Conservation (phyloP, 1,140 invertebrate genomes). For the Acyrthosiphon pisum region DNA sequence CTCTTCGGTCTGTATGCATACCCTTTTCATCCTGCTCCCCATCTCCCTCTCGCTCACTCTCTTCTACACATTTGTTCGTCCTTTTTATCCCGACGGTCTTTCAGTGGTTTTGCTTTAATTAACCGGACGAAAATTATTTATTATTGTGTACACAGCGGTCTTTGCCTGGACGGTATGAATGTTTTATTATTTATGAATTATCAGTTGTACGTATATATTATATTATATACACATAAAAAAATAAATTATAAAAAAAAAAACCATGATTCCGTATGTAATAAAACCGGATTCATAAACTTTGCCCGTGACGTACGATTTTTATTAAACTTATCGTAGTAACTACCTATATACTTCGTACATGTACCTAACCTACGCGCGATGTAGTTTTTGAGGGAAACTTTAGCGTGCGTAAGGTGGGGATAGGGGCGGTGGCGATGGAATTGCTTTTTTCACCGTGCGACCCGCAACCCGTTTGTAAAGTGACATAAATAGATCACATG, state of each 20-base stretch:
- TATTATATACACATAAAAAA: not conserved
- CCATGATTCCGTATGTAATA: slow-evolving; percentile 4
- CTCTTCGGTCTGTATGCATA: slow-evolving; percentile 2
- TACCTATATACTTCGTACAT: not conserved
- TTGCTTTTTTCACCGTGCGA: not conserved
- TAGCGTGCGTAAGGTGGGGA: not conserved
- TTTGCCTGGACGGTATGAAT: slow-evolving; percentile 19
- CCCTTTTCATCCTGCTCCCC: slow-evolving; percentile 8
- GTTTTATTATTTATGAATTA: slow-evolving; percentile 57
- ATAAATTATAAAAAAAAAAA: slow-evolving; percentile 3
- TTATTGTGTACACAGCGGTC: slow-evolving; percentile 53
- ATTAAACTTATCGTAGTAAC: slow-evolving; percentile 19
- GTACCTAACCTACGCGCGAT: not conserved
- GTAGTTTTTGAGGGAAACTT: slow-evolving; percentile 11
- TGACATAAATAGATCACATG: slow-evolving; percentile 54
- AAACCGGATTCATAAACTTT: slow-evolving; percentile 55
- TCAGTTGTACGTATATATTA: slow-evolving; percentile 24
- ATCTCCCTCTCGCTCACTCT: not conserved
- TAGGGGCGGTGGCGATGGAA: not conserved
- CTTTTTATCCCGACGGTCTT: slow-evolving; percentile 47
- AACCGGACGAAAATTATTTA: slow-evolving; percentile 56
- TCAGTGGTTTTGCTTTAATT: slow-evolving; percentile 54
- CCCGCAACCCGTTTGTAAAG: not conserved
- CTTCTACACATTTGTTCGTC: slow-evolving; percentile 33
- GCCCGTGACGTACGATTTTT: slow-evolving; percentile 22